Base-by-base conservation (phyloP, 2,797 vertebrate genomes). In the Mycteria americana region DNA sequence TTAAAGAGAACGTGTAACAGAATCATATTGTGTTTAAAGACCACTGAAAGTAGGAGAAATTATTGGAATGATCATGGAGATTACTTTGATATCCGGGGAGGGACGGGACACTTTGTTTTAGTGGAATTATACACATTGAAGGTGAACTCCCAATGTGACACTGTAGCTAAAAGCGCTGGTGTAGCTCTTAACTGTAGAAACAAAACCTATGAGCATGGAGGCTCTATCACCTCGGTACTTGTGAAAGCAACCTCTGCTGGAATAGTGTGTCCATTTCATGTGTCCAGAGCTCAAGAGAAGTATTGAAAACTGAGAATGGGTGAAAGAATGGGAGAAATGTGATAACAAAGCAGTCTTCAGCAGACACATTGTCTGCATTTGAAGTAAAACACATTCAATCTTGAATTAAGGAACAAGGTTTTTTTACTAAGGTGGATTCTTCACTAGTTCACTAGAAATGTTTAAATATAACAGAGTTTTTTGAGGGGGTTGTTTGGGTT, bases 401-500 rank as follows among this genome's bases (percentile, higher is more conserved):
- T 43, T 88, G 57, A 76, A 57, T 51, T 64, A 80, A 80, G 25
- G 13, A 35, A n/a, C 9, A 8, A 1, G 10, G 41, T 28, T n/a
- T 43, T 37, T 21, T 95, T 74, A 60, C 21, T 33, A 37, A 72
- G n/a, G 18, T 45, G 13, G 5, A 64, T 48, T 92, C 7, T 68
- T 65, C 28, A 53, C 37, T 37, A 37, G 37, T 37, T 37, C 37
- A 37, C 37, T 37, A 37, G 31, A 81, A 75, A 48, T 75, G 3
- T 7, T 80, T 92, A 76, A 85, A 56, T 39, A 62, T 46, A 41
- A 60, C 37, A 41, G 11, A 31, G 18, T 21, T 14, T 13, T 25
- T 41, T 24, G 8, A 39, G 13, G 5, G 2, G 12, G 1, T 18
- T n/a, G 16, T 37, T 24, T 39, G 15, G 2, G 5, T 4, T 7